Conservation (phyloP, 2,888 invertebrate species). For the Hylaea fasciaria region DNA sequence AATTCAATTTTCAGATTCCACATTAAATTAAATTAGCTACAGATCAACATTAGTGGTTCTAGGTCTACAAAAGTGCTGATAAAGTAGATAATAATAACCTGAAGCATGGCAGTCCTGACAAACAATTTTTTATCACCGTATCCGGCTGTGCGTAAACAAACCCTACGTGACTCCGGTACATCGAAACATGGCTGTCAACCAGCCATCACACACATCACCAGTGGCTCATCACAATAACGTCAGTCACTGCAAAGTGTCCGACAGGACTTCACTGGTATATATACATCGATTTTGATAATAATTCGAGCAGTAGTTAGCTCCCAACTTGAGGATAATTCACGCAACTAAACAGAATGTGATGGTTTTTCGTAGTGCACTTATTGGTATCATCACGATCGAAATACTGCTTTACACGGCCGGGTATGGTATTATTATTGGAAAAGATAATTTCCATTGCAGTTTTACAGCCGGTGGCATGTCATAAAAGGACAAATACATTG, state of each 20-base stretch:
- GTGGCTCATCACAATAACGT: not conserved
- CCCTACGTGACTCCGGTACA: constrained; percentile 64
- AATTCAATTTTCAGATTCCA: too few relatives aligned
- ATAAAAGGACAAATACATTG: constrained; percentile 44
- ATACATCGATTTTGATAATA: not conserved
- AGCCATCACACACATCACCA: constrained; percentile 30
- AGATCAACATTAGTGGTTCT: not conserved
- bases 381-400: constrained; percentile 13
- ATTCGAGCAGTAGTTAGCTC: not conserved
- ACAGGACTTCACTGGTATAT: not conserved
- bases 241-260: not conserved
- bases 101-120: constrained; percentile 14
- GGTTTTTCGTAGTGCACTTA: constrained; percentile 17
- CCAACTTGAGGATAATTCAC: not conserved
- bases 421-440: not conserved
- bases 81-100: constrained; percentile 3
- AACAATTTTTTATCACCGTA: constrained; percentile 22
- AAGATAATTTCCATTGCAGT: not conserved
- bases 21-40: not conserved
- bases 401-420: not conserved
- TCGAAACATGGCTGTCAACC: constrained; percentile 60
- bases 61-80: not conserved
- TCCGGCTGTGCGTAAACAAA: constrained; percentile 44
- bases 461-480: constrained; percentile 20
- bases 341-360: constrained; percentile 16